A percentile compares a stretch with the other conserved stretches of the same genome.
Evolutionary conservation across 30 jellyfish, hydroid and myxozoan genomes (phyloP).

Genomic region (Cassiopea xamachana): DNA sequence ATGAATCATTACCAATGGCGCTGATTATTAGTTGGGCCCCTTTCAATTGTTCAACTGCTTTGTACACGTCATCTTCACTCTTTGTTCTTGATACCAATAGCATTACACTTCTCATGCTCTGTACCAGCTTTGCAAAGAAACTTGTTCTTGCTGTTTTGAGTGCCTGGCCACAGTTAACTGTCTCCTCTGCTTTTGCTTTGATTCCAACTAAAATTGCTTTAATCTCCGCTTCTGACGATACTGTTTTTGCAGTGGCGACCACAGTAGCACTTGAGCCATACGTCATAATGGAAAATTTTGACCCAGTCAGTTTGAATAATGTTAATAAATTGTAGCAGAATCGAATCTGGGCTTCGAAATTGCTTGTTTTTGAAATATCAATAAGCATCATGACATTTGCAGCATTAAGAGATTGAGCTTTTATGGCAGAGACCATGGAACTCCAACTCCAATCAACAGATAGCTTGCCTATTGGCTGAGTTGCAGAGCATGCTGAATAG

Average conservation of each 20-base stretch:
- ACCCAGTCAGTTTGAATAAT: conserved; percentile 71
- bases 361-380: conserved; percentile 77
- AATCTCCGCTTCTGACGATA: conserved; percentile 59
- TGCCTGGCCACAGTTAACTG: conserved; percentile 93
- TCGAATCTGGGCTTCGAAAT: conserved; percentile 78
- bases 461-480: conserved; percentile 81
- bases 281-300: conserved; percentile 72
- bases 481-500: conserved; percentile 86
- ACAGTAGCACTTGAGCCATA: conserved; percentile 69
- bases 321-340: conserved; percentile 71
- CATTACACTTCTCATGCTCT: conserved; percentile 61
- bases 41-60: conserved; percentile 94
- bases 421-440: conserved; percentile 66
- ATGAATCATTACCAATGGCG: conserved; percentile 69
- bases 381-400: conserved; percentile 81
- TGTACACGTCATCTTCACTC: conserved; percentile 87
- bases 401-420: conserved; percentile 77
- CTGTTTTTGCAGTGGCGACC: conserved; percentile 58
- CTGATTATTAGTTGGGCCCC: conserved; percentile 88
- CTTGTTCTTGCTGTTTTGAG: conserved; percentile 74
- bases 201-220: conserved; percentile 68
- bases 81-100: conserved; percentile 79
- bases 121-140: conserved; percentile 46
- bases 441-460: conserved; percentile 96
- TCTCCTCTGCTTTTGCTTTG: conserved; percentile 79